Base-by-base conservation (phyloP, 2,797 vertebrate species). In the Cetoscarus ocellatus region DNA sequence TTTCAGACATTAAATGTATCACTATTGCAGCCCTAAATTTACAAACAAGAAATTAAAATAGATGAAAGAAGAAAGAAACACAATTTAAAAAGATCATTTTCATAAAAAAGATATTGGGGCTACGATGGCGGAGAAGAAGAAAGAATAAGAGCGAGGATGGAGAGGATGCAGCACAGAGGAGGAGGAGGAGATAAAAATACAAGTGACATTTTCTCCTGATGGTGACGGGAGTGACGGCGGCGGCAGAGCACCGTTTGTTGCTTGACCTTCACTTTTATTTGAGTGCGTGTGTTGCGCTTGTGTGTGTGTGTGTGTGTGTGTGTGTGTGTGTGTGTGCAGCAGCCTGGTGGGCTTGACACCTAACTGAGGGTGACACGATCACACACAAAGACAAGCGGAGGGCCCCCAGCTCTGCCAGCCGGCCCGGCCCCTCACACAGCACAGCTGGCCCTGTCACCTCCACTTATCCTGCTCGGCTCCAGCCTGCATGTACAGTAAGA, bases 181-280 rank as follows among this genome's bases (percentile, higher is more conserved):
- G 11, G 66, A 70, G 11, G 71, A 65, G 62, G 57, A 70, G 76
- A 85, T 80, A 73, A 84, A 92, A 89, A 89, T 70, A 82, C 62
- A 75, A 85, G 70, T 80, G 86, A 84, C 83, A 87, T 90, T 88
- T 51, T 90, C 72, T 85, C 18, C 61, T 77, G 71, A 84, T 3
- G 66, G 64, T 62, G 61, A 85, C 52, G 55, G 61, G 61, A 76
- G 73, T 52, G 53, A 73, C 14, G n/a, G 75, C 6, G 44, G 53
- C n/a, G 18, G 48, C 51, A 17, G 75, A 75, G 85, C 67, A 0
- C 13, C 50, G 36, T 68, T 73, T 61, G 71, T 72, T 78, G 74
- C 79, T 68, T 86, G 91, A 90, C 86, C 82, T 88, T 89, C 85
- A 86, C 40, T 63, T 80, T 85, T 69, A 76, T 73, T 79, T 55